Conservation (phyloP, 2,888 invertebrate genomes). For the Alentia gelatinosa region DNA sequence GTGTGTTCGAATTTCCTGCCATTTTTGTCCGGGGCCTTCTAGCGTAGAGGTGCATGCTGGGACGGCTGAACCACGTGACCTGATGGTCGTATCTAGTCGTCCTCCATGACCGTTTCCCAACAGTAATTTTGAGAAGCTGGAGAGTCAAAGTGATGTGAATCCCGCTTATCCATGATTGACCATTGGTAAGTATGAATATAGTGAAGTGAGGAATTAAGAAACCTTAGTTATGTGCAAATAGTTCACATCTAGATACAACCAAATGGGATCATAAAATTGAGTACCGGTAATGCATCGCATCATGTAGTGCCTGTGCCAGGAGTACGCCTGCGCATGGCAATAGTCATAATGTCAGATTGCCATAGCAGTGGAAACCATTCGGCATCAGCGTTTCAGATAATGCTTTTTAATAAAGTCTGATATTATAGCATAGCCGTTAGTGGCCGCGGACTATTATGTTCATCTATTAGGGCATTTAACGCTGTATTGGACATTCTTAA, state of each 20-base stretch:
- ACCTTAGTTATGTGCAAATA: background rate
- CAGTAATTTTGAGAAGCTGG: background rate
- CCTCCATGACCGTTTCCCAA: conserved; percentile 20
- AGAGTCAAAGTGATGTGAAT: background rate
- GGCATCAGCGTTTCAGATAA: too few relatives aligned
- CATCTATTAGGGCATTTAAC: too few relatives aligned
- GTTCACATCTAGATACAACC: background rate
- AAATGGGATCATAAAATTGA: background rate
- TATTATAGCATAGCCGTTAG: too few relatives aligned
- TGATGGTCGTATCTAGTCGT: background rate
- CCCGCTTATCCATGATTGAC: background rate
- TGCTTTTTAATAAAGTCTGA: too few relatives aligned
- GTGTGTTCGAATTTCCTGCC: conserved; percentile 19
- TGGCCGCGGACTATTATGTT: too few relatives aligned
- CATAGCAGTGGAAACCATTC: too few relatives aligned
- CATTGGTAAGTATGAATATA: conserved; percentile 27
- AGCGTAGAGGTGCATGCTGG: conserved; percentile 17
- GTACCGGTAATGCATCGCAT: background rate
- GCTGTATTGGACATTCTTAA: too few relatives aligned
- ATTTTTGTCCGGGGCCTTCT: conserved; percentile 22
- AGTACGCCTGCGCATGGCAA: background rate
- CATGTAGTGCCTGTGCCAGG: background rate
- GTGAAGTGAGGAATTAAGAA: background rate
- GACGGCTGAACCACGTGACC: conserved; percentile 20
- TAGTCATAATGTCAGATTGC: background rate